phyloP scores from a whole-genome alignment of 2,888 invertebrate genomes.

The Lasioglossum lativentre region DNA sequence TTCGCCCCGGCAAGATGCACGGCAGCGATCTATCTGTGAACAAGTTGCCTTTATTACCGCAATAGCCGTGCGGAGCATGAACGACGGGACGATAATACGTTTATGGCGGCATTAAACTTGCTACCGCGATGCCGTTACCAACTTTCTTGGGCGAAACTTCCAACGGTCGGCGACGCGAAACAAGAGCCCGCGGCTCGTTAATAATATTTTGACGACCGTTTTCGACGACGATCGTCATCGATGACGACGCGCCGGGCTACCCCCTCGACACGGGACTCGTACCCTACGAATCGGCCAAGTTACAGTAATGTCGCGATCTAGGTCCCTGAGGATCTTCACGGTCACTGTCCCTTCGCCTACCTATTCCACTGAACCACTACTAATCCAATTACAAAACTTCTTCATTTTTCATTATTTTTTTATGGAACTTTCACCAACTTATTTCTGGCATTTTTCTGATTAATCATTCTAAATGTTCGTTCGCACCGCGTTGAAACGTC shows the following conservation, averaged over 20 bases:
- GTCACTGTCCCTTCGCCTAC: too few species aligned
- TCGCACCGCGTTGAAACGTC: too few species aligned
- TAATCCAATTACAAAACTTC: too few species aligned
- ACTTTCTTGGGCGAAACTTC: constrained; percentile 53
- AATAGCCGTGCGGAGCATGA: constrained; percentile 51
- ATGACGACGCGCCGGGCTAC: neutral
- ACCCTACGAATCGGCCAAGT: constrained; percentile 27
- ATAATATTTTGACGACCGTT: constrained; percentile 52
- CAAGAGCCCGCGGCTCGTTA: constrained; percentile 31
- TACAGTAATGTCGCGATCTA: too few species aligned
- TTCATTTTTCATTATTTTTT: too few species aligned
- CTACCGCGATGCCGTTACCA: constrained; percentile 58
- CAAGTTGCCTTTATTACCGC: constrained; percentile 62
- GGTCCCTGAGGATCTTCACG: too few species aligned
- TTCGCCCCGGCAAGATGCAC: constrained; percentile 46
- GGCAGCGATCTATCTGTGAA: constrained; percentile 49
- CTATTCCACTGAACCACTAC: too few species aligned
- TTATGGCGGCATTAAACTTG: constrained; percentile 70
- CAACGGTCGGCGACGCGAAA: constrained; percentile 14
- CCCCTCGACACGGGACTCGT: constrained; percentile 2
- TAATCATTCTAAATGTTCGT: too few species aligned
- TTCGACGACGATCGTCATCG: neutral
- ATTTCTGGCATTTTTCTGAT: too few species aligned
- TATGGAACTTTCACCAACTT: too few species aligned
- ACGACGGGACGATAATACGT: constrained; percentile 69